phyloP scores from a whole-genome alignment of 2,888 invertebrate species.

The Stramonita haemastoma region DNA sequence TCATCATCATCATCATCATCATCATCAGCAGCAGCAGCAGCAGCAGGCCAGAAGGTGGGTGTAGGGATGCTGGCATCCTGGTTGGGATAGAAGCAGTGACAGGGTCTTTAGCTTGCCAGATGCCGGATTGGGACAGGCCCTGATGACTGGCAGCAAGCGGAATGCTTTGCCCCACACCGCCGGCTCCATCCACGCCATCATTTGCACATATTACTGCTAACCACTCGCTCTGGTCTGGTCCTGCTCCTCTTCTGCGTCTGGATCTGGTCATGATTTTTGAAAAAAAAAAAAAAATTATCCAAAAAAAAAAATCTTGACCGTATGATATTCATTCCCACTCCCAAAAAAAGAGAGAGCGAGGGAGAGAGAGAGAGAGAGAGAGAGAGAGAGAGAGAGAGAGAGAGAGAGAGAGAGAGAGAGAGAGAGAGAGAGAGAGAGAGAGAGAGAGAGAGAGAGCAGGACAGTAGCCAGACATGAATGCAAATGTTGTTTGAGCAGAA shows the following conservation, averaged over 20 bases:
- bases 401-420: no score
- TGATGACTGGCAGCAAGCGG: neutral
- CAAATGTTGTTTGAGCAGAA: neutral
- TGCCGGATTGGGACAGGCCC: neutral
- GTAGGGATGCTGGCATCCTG: no score
- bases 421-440: no score
- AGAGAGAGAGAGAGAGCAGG: neutral
- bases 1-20: no score
- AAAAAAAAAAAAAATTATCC: neutral
- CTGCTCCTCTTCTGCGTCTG: neutral
- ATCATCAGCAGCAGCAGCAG: no score
- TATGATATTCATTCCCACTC: neutral
- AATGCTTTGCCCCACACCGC: neutral
- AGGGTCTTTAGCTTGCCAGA: neutral
- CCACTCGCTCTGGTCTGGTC: neutral
- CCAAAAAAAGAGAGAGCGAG: no score
- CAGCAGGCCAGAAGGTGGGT: no score
- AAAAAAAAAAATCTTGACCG: neutral
- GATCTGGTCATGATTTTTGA: neutral
- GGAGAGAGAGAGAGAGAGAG: neutral
- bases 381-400: neutral
- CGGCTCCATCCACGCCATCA: neutral
- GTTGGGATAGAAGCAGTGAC: neutral
- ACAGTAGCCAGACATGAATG: neutral
- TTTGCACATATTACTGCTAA: slow-evolving; percentile 22